Evolutionary conservation across 2,113 vertebrate species (phyloP).

Genomic region (Phocoena phocoena): DNA sequence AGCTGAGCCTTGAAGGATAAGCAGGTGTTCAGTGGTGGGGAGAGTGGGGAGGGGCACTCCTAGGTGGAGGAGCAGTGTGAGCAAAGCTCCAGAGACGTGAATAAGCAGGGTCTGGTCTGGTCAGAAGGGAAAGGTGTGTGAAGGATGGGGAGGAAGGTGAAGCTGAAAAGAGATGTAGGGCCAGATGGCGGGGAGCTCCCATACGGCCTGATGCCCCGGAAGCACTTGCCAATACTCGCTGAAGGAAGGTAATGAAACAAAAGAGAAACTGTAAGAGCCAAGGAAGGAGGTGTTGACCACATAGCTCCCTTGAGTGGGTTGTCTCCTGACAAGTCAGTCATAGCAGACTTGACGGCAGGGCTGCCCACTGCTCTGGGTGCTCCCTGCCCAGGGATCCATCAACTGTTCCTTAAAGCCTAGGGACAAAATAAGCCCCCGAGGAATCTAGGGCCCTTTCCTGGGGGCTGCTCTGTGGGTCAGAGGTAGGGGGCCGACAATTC

Average conservation of each 20-base stretch:
- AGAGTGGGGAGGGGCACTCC: neutral
- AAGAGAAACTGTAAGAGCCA: neutral
- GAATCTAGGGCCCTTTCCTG: neutral
- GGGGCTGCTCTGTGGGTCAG: neutral
- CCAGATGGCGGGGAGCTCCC: neutral
- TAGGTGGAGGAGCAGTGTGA: neutral
- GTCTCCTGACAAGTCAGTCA: neutral
- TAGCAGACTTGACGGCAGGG: neutral
- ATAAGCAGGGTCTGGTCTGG: neutral
- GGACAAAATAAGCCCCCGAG: neutral
- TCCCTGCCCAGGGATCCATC: neutral
- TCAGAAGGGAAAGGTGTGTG: neutral
- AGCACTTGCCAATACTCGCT: neutral
- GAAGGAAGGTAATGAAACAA: neutral
- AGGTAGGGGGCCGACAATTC: neutral
- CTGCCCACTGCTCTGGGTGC: neutral
- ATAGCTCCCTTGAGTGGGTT: neutral
- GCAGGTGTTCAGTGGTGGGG: neutral
- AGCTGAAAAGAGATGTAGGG: neutral
- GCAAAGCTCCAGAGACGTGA: neutral
- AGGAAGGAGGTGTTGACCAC: neutral
- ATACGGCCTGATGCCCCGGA: neutral
- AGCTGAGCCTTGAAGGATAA: neutral
- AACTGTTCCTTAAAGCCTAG: neutral
- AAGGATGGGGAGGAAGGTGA: neutral